phyloP scores from a whole-genome alignment of 2,113 vertebrate genomes.

The Myanophis thanlyinensis region DNA sequence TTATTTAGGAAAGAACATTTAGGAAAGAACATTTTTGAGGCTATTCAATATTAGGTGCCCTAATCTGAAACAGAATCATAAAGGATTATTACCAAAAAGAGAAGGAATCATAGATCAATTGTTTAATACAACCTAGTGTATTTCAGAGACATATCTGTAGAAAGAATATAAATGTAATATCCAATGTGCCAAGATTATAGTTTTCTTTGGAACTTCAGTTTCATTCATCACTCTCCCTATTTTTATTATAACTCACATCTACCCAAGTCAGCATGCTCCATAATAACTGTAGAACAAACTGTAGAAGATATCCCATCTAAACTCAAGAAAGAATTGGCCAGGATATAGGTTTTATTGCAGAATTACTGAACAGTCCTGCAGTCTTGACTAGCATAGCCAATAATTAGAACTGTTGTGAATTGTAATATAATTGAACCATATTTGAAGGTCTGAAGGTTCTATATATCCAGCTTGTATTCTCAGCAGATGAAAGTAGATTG shows the following conservation, averaged over 20 bases:
- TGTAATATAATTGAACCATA: background rate
- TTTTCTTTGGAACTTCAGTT: background rate
- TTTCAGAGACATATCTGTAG: background rate
- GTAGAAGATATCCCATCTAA: background rate
- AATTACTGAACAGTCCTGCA: background rate
- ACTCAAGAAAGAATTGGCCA: background rate
- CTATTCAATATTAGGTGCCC: background rate
- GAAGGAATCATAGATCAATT: background rate
- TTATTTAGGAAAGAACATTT: background rate
- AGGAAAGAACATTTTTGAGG: background rate
- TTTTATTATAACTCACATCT: background rate
- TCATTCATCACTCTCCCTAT: background rate
- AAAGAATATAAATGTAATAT: background rate
- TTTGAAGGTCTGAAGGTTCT: background rate
- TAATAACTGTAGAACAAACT: background rate
- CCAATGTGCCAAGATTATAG: background rate
- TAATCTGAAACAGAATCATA: background rate
- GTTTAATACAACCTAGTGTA: constrained; percentile 1
- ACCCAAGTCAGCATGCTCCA: background rate
- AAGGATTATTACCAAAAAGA: background rate
- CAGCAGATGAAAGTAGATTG: background rate
- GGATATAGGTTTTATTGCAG: background rate
- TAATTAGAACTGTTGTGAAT: background rate
- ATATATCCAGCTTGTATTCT: background rate
- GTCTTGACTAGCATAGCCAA: background rate